Percentiles rank a stretch among this genome's conserved stretches.
Conservation (phyloP, 1,140 invertebrate genomes). For the Hylaeus volcanicus region DNA sequence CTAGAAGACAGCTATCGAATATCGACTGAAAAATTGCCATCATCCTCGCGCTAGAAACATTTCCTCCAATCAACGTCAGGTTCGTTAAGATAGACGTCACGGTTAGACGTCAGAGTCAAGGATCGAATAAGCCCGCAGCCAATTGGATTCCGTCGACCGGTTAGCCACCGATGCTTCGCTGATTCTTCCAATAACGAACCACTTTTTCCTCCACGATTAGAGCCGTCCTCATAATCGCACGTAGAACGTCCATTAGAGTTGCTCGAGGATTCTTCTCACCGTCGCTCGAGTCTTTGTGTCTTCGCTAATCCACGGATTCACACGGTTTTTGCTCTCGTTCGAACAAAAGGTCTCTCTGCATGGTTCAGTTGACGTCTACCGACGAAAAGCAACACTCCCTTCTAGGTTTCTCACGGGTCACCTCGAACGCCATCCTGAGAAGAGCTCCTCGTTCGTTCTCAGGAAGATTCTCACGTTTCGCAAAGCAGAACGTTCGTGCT, state of each 20-base stretch:
- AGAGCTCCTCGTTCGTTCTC: slow-evolving; percentile 1
- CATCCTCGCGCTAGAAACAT: too few relatives aligned
- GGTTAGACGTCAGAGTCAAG: background rate
- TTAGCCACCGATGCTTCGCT: background rate
- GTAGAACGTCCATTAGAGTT: background rate
- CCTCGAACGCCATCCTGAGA: slow-evolving; percentile 20
- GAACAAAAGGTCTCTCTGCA: slow-evolving; percentile 12
- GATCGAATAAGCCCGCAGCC: slow-evolving; percentile 8
- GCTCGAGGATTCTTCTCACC: slow-evolving; percentile 12
- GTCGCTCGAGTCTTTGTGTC: background rate
- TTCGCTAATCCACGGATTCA: slow-evolving; percentile 2
- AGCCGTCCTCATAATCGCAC: background rate
- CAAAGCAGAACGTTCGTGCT: slow-evolving; percentile 18
- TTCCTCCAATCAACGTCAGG: too few relatives aligned
- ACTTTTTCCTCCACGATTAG: background rate
- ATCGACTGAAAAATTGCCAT: too few relatives aligned
- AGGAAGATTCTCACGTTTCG: slow-evolving; percentile 49
- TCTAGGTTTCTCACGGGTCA: slow-evolving; percentile 50
- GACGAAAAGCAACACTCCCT: slow-evolving; percentile 42
- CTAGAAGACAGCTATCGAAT: too few relatives aligned
- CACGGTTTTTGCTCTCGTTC: slow-evolving; percentile 46
- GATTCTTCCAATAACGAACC: background rate
- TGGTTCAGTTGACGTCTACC: slow-evolving; percentile 21
- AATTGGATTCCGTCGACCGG: background rate
- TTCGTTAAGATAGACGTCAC: background rate